Evolutionary conservation across 2,113 vertebrate species (phyloP).

Genomic region (Periophthalmodon schlosseri): DNA sequence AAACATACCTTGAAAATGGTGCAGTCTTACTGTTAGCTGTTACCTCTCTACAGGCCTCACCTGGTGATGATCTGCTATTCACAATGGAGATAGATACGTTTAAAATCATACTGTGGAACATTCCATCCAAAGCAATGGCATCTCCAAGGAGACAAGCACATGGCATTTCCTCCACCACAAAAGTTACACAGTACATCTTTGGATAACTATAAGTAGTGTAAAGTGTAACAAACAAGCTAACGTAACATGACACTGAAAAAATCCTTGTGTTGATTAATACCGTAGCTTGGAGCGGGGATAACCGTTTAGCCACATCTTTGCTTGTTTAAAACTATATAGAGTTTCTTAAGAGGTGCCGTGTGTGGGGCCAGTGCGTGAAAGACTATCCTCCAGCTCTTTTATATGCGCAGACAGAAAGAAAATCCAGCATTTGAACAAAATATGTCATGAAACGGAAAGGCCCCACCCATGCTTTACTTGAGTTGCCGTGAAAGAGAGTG

Average conservation of each 20-base stretch:
- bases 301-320: slow-evolving; percentile 31
- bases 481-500: slow-evolving; percentile 68
- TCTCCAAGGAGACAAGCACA: no score
- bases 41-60: no score
- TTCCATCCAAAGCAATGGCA: no score
- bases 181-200: not conserved
- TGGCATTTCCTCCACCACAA: no score
- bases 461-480: slow-evolving; percentile 78
- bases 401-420: slow-evolving; percentile 72
- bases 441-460: slow-evolving; percentile 77
- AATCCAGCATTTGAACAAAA: slow-evolving; percentile 73
- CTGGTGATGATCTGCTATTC: no score
- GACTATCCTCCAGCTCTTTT: slow-evolving; percentile 69
- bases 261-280: slow-evolving; percentile 32
- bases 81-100: no score
- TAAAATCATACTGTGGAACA: no score
- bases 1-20: no score
- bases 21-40: no score
- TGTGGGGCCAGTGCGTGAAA: slow-evolving; percentile 69
- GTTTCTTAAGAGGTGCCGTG: slow-evolving; percentile 59
- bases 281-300: slow-evolving; percentile 29
- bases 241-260: slow-evolving; percentile 47
- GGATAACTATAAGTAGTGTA: not conserved
- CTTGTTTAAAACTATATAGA: slow-evolving; percentile 54
- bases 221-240: slow-evolving; percentile 30